Base-by-base conservation (phyloP, 2,888 invertebrate species). In the Athalia circularis region DNA sequence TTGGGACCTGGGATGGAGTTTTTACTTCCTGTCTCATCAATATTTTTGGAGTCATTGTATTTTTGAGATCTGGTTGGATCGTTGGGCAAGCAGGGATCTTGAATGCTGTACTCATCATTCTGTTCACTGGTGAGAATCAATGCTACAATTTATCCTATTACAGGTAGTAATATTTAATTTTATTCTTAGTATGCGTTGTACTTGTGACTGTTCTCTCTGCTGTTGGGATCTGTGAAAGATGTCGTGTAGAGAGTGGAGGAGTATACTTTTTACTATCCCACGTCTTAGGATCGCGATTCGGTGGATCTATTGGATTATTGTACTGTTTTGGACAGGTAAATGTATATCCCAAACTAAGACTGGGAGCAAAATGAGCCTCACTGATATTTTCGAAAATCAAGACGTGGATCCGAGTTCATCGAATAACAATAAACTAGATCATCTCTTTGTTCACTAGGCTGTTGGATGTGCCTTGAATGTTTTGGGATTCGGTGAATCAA, bases 1-100 rank as follows among this genome's bases (percentile, higher is more conserved):
- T 99, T 92, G 98, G 99, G 11, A 98, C 98, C 0, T 99, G 97
- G 97, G 99, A 99, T 91, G 99, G 99, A 82, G 99, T 99, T 6
- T 99, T 98, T 90, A 98, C 98, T 77, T 98, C 98, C 75, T 98
- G 98, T 89, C 94, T 99, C 86, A 98, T 99, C 88, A 99, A 99
- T 91, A 97, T 99, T 79, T 98, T 99, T 92, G 98, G 99, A 87
- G 98, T 99, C 0, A 98, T 99, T 90, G 98, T 99, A 80, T 99
- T 99, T 91, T 92, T 99, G 80, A 93, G 99, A 85, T 97, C 98
- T 80, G 99, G 99, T 81, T 99, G 99, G 99, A 97, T 99, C 88
- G 98, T 99, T 75, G 98, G 96, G 61, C 95, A 97, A 91, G 96
- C 96, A 81, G 97, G 97, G 79, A 93, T 96, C 84, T 91, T 96